phyloP scores from a whole-genome alignment of 2,113 vertebrate genomes.

The Acrocephalus kingi region DNA sequence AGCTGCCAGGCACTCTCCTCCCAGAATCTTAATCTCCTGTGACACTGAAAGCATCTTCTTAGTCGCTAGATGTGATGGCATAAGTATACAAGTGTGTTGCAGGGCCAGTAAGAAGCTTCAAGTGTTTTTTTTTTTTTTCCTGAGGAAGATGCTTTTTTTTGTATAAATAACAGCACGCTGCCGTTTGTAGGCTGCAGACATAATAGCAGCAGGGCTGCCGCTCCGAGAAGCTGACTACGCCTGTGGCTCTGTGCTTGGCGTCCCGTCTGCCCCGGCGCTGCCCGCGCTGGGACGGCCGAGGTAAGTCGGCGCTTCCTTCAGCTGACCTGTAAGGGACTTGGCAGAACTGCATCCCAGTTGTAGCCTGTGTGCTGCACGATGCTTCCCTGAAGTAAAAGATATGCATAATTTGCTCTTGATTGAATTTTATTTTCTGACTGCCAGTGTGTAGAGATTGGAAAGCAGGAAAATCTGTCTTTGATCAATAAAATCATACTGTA shows the following conservation, averaged over 20 bases:
- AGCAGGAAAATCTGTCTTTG: not conserved
- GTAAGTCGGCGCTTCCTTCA: not conserved
- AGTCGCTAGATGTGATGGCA: not conserved
- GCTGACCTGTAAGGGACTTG: not conserved
- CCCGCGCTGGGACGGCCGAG: not conserved
- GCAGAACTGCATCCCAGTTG: not conserved
- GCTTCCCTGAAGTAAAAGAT: not conserved
- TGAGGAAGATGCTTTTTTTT: not conserved
- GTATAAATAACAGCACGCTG: not conserved
- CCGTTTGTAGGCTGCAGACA: not conserved
- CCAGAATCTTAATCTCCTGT: constrained; percentile 9
- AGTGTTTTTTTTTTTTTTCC: not conserved
- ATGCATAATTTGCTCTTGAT: not conserved
- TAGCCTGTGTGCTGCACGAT: not conserved
- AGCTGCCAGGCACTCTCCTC: not conserved
- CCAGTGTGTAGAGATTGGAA: not conserved
- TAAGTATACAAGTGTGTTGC: not conserved
- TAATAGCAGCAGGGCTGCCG: not conserved
- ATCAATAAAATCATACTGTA: not conserved
- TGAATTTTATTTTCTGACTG: not conserved
- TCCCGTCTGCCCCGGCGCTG: not conserved
- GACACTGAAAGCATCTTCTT: constrained; percentile 11
- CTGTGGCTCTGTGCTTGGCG: not conserved
- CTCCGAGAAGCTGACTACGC: not conserved
- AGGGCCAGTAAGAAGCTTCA: not conserved